Evolutionary conservation across 2,113 vertebrate genomes (phyloP).

Genomic region (Oryzias woworae): DNA sequence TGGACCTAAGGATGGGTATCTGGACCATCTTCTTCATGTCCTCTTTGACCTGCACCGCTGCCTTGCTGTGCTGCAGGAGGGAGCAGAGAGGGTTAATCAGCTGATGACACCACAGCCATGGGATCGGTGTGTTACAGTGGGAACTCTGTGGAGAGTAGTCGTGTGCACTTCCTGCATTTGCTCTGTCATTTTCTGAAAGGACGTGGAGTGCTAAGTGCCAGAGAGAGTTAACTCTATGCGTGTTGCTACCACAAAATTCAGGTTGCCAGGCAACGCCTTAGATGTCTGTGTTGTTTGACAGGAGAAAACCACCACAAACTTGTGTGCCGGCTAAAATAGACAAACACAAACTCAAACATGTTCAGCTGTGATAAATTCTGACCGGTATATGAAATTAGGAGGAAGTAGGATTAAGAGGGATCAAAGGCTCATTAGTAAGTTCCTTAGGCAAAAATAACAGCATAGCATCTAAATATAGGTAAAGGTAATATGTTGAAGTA

Average conservation of each 20-base stretch:
- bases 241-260: constrained; percentile 70
- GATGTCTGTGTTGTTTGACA: constrained; percentile 19
- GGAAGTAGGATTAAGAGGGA: no score
- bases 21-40: constrained; percentile 89
- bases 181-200: constrained; percentile 4
- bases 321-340: constrained; percentile 20
- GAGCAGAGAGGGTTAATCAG: constrained; percentile 69
- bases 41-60: constrained; percentile 84
- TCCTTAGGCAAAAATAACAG: no score
- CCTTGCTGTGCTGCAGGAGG: constrained; percentile 85
- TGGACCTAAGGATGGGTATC: constrained; percentile 75
- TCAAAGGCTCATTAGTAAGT: no score
- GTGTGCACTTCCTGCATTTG: constrained; percentile 13
- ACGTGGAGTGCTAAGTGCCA: constrained; percentile 25
- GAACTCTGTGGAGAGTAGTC: constrained; percentile 14
- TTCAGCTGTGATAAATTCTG: constrained; percentile 3
- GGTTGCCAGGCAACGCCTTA: constrained; percentile 74
- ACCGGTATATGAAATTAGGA: not conserved
- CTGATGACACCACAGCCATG: constrained; percentile 35
- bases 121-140: constrained; percentile 1
- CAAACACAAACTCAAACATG: constrained; percentile 1
- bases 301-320: not conserved
- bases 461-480: no score
- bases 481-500: no score
- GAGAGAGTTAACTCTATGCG: constrained; percentile 18